Conservation (phyloP, 2,888 invertebrate species). For the Pollenia labialis region DNA sequence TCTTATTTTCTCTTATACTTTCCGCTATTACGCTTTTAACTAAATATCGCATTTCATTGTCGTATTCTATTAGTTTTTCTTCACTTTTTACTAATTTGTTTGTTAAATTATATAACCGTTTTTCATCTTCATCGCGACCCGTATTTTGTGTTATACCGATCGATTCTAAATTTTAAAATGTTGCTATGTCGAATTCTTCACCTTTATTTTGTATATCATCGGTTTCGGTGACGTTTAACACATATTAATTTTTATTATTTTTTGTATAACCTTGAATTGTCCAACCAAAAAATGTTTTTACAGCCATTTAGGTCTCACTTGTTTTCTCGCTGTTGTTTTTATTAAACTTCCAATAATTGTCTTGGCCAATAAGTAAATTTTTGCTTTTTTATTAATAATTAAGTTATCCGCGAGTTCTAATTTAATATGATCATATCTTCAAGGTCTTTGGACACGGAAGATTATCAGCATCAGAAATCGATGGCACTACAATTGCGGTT, state of each 20-base stretch:
- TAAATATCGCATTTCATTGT: conserved; percentile 45
- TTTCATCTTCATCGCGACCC: neutral
- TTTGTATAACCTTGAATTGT: conserved; percentile 40
- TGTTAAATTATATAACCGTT: conserved; percentile 35
- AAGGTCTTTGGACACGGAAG: no score
- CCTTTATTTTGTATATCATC: neutral
- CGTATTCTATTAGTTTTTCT: conserved; percentile 53
- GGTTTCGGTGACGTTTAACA: conserved; percentile 17
- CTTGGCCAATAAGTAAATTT: conserved; percentile 66
- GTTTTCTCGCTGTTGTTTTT: conserved; percentile 36
- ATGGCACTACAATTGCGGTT: no score
- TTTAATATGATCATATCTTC: conserved; percentile 22
- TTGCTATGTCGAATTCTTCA: conserved; percentile 33
- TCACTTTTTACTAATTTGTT: conserved; percentile 40
- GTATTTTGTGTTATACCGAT: conserved; percentile 54
- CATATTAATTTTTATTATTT: neutral
- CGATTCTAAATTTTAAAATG: conserved; percentile 63
- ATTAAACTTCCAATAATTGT: conserved; percentile 67
- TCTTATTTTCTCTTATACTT: neutral
- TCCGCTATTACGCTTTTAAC: neutral
- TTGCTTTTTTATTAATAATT: conserved; percentile 39
- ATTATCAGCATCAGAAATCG: no score
- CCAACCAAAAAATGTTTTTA: conserved; percentile 67
- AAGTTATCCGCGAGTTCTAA: conserved; percentile 55
- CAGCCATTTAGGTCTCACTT: conserved; percentile 55